Conservation (phyloP, 2,888 invertebrate genomes). For the Leptogaster cylindrica region DNA sequence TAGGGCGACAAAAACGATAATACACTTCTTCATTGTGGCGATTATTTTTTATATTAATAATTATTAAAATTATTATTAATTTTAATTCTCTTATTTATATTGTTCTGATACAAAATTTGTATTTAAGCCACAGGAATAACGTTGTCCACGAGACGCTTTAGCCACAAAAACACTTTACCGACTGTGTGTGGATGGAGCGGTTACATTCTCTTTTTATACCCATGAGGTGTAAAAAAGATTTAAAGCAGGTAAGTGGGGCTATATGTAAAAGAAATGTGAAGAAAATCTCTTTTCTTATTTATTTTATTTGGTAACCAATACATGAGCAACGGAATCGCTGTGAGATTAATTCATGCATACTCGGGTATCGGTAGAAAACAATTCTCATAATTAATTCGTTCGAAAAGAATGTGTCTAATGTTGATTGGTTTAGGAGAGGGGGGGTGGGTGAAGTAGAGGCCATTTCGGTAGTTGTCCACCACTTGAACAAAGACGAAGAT, state of each 20-base stretch:
- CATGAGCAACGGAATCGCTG: not conserved
- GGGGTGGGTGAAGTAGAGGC: no score
- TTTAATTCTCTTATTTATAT: not conserved
- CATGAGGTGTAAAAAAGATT: slow-evolving; percentile 51
- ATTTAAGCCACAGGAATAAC: not conserved
- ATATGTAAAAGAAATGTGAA: slow-evolving; percentile 38
- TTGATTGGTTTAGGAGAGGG: no score
- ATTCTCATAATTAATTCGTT: slow-evolving; percentile 27
- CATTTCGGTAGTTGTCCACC: no score
- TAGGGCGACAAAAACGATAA: slow-evolving; percentile 68
- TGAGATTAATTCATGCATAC: not conserved
- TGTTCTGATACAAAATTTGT: not conserved
- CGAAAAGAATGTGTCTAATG: slow-evolving; percentile 19
- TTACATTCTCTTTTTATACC: slow-evolving; percentile 64
- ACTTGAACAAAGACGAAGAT: not conserved
- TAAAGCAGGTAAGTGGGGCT: slow-evolving; percentile 48
- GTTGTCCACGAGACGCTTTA: slow-evolving; percentile 32
- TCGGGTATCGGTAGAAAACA: not conserved
- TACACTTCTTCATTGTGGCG: slow-evolving; percentile 60
- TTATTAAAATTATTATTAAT: slow-evolving; percentile 32
- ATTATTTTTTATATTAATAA: slow-evolving; percentile 44
- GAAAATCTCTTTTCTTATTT: slow-evolving; percentile 38
- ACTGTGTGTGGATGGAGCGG: slow-evolving; percentile 62
- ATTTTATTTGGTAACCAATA: slow-evolving; percentile 15
- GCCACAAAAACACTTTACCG: slow-evolving; percentile 59